Conservation (phyloP, 2,888 invertebrate species). For the Graphium colonna region DNA sequence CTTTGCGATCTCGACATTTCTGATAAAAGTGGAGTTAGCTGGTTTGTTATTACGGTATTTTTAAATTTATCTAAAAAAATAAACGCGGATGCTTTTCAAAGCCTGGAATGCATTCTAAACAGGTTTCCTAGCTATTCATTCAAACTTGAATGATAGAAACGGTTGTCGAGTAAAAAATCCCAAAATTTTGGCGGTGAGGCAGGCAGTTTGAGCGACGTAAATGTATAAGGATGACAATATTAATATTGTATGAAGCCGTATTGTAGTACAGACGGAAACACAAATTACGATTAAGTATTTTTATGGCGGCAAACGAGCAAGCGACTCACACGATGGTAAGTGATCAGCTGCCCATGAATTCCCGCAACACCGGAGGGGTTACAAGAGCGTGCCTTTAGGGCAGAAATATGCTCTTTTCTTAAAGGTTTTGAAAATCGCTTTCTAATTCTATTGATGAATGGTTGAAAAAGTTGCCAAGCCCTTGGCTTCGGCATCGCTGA, state of each 20-base stretch:
- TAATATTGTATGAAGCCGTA: neutral
- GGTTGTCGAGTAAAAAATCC: slow-evolving; percentile 24
- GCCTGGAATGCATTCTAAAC: slow-evolving; percentile 25
- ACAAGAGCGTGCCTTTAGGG: no score
- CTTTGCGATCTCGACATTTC: no score
- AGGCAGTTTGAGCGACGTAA: slow-evolving; percentile 9
- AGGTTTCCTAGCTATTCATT: slow-evolving; percentile 35
- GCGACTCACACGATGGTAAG: no score
- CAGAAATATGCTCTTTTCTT: no score
- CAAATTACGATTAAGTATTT: neutral
- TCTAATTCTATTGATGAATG: no score
- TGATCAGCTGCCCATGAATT: no score
- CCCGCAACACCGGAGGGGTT: no score
- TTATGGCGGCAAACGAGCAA: no score
- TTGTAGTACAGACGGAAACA: neutral
- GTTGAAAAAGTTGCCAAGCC: no score
- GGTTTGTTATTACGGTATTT: no score
- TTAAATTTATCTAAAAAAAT: neutral
- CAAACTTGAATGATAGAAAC: slow-evolving; percentile 32
- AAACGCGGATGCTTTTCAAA: neutral
- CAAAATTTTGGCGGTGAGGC: slow-evolving; percentile 30
- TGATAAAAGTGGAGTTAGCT: no score
- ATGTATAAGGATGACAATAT: neutral
- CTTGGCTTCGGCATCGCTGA: no score
- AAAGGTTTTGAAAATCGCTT: neutral